Evolutionary conservation across 2,113 vertebrate species (phyloP), one percentile per base, ranked within the genome.

Genomic region (Rutilus rutilus): DNA sequence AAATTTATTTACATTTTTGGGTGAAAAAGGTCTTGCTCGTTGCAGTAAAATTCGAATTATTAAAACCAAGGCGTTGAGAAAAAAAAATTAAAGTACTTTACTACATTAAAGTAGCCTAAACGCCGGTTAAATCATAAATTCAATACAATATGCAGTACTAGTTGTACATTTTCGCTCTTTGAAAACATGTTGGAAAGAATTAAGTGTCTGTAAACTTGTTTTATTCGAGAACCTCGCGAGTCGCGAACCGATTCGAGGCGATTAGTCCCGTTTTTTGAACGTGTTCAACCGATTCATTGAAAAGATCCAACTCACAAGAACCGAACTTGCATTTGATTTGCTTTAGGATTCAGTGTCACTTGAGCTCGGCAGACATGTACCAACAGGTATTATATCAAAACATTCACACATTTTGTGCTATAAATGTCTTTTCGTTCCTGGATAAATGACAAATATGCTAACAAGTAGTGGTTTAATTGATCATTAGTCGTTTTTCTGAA

Each of bases 361-460:
- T 12, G 50, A 36, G 9, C 36, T 79, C 42, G 71, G 23, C 30
- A 17, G 57, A 62, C 33, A 60, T 79, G 77, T 79, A 4, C 12
- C 50, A 71, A 25, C 82, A 71, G 82, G 82, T 73, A 83, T 57
- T 25, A 25, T 67, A 39, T 73, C 23, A 45, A 27, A 71, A 71
- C 36, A 71, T 42, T 42, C 9, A 47, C 23, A 10, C 25, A 27
- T 59, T 62, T 25, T 42, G 42, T 64, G 64, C 25, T 14, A 33
- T 65, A 50, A 67, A 67, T n/a, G 65, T 33, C 4, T 21, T 69
- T 36, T 1, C 62, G 10, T 33, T 5, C 5, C 36, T 57, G 11
- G 8, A 36, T 76, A 19, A 45, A 25, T 45, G 5, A 25, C 23
- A 45, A 45, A 45, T 57, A 57, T 7, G 19, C 54, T 57, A 57